Evolutionary conservation across 92 coral and sea anemone species (phyloP).

Genomic region (Paragorgia papillata): DNA sequence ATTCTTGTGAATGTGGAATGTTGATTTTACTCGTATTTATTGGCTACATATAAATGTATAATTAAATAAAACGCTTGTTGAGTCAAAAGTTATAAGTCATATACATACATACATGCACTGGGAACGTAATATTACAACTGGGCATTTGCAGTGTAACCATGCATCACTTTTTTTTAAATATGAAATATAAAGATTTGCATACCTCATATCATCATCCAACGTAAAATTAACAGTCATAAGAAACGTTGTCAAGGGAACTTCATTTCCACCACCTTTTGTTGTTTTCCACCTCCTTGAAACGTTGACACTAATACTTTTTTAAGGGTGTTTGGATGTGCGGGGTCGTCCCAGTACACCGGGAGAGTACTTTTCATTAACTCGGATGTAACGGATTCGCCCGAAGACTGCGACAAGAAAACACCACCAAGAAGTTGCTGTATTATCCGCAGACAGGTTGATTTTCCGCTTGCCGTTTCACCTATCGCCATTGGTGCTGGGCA

Average conservation of each 20-base stretch:
- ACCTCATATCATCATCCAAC: too few species aligned
- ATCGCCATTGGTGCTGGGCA: constrained; percentile 62
- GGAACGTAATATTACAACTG: too few species aligned
- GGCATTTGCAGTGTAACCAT: too few species aligned
- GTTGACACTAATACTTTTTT: too few species aligned
- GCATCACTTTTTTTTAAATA: too few species aligned
- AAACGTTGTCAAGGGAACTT: constrained; percentile 45
- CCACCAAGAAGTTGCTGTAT: constrained; percentile 40
- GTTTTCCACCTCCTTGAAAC: constrained; percentile 30
- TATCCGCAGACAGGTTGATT: constrained; percentile 40
- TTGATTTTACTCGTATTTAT: too few species aligned
- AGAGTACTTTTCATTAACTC: constrained; percentile 46
- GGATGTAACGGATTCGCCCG: constrained; percentile 42
- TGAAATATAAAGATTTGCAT: too few species aligned
- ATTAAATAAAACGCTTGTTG: too few species aligned
- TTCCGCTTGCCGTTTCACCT: constrained; percentile 50
- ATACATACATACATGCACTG: too few species aligned
- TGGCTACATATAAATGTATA: too few species aligned
- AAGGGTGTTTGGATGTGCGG: constrained; percentile 40
- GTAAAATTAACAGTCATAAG: constrained; percentile 47
- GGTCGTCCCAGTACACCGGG: constrained; percentile 59
- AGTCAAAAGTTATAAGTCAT: too few species aligned
- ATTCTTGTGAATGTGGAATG: too few species aligned
- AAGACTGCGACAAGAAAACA: constrained; percentile 44
- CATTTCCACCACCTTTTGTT: constrained; percentile 38